phyloP scores from a whole-genome alignment of 2,888 invertebrate species.

The Himalopsyche tibetana region DNA sequence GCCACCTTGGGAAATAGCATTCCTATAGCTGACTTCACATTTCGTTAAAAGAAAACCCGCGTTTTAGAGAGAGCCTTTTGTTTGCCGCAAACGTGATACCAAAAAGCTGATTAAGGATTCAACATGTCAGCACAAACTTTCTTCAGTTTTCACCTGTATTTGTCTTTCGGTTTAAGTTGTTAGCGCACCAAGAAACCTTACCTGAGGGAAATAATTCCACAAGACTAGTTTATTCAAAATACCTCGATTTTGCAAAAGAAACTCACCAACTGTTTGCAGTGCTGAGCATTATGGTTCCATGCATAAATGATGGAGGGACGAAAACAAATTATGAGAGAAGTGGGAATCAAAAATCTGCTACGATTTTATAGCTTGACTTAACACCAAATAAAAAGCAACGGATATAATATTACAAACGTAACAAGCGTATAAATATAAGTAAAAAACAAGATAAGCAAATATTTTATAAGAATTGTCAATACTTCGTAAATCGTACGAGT shows the following conservation, averaged over 20 bases:
- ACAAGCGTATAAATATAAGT: too few relatives aligned
- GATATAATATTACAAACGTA: too few relatives aligned
- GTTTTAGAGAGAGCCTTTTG: slow-evolving; percentile 50
- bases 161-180: slow-evolving; percentile 64
- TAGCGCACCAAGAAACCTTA: slow-evolving; percentile 50
- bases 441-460: too few relatives aligned
- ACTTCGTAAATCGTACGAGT: too few relatives aligned
- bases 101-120: slow-evolving; percentile 65
- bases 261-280: slow-evolving; percentile 29
- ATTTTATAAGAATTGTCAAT: too few relatives aligned
- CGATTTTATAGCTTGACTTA: background rate
- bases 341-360: background rate
- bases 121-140: slow-evolving; percentile 65
- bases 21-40: slow-evolving; percentile 47
- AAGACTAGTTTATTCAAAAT: slow-evolving; percentile 46
- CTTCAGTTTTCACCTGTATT: slow-evolving; percentile 63
- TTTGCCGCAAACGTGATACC: slow-evolving; percentile 62
- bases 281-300: slow-evolving; percentile 28
- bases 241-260: slow-evolving; percentile 39
- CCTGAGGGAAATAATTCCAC: slow-evolving; percentile 57
- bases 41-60: slow-evolving; percentile 49
- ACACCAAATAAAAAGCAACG: too few relatives aligned
- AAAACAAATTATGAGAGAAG: slow-evolving; percentile 13
- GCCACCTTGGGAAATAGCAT: slow-evolving; percentile 39
- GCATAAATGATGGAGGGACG: slow-evolving; percentile 38